Evolutionary conservation across 2,888 invertebrate genomes (phyloP).

Genomic region (Phorcus lineatus): DNA sequence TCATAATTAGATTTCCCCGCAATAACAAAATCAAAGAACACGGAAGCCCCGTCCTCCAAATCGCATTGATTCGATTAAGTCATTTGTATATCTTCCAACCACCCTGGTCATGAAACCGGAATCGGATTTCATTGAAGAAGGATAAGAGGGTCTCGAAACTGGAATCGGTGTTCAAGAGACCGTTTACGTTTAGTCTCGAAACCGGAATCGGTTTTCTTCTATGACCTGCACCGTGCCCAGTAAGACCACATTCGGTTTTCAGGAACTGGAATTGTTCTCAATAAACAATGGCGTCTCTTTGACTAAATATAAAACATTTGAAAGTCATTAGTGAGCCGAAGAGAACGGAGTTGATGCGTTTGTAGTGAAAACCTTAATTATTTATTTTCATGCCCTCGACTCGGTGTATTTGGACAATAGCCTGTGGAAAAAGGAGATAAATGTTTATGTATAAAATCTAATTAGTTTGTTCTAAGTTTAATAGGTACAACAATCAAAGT

Average conservation of each 20-base stretch:
- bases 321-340: neutral
- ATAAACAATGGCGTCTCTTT: neutral
- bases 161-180: no score
- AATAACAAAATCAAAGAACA: neutral
- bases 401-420: neutral
- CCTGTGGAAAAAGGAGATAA: neutral
- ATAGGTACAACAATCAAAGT: neutral
- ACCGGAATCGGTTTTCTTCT: no score
- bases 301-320: neutral
- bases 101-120: neutral
- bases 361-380: neutral
- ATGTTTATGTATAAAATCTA: neutral
- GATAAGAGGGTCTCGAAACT: no score
- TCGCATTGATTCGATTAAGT: neutral
- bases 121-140: neutral
- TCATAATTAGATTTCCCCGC: neutral
- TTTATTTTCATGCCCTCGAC: neutral
- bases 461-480: constrained; percentile 7
- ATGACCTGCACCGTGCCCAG: no score
- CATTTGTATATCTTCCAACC: neutral
- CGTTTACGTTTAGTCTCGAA: no score
- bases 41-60: neutral
- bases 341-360: neutral
- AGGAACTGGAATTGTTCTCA: neutral
- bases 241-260: neutral